Evolutionary conservation across 2,797 vertebrate genomes (phyloP).

Genomic region (Leptodactylus fallax): DNA sequence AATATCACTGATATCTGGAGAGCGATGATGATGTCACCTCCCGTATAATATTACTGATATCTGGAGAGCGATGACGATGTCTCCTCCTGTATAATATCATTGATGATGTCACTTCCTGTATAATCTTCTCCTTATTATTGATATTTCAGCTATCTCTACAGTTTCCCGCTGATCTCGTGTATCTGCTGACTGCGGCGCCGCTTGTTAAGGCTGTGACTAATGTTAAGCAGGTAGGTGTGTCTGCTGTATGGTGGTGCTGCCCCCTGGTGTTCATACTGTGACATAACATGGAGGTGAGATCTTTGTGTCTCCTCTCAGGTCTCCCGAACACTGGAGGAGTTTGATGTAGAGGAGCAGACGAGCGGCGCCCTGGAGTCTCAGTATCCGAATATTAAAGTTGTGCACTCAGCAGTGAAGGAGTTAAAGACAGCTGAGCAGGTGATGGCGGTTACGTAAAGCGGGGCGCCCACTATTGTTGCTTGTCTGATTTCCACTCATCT

Average conservation of each 20-base stretch:
- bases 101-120: background rate
- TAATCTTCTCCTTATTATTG: background rate
- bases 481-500: background rate
- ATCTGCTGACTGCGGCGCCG: slow-evolving; percentile 86
- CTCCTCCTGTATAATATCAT: background rate
- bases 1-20: background rate
- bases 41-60: background rate
- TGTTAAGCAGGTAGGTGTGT: slow-evolving; percentile 86
- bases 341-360: slow-evolving; percentile 89
- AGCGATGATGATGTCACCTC: background rate
- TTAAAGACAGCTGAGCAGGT: slow-evolving; percentile 83
- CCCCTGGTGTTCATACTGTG: background rate
- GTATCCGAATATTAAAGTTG: slow-evolving; percentile 87
- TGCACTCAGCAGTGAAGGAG: slow-evolving; percentile 84
- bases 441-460: slow-evolving; percentile 62
- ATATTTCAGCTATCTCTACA: slow-evolving; percentile 82
- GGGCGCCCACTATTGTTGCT: too few relatives aligned
- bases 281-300: background rate
- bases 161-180: slow-evolving; percentile 83
- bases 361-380: slow-evolving; percentile 81
- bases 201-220: slow-evolving; percentile 92
- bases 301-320: slow-evolving; percentile 75
- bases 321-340: slow-evolving; percentile 88
- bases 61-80: too few relatives aligned
- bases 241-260: too few relatives aligned